Conservation (phyloP, 2,797 vertebrate species). For the Periparus ater region DNA sequence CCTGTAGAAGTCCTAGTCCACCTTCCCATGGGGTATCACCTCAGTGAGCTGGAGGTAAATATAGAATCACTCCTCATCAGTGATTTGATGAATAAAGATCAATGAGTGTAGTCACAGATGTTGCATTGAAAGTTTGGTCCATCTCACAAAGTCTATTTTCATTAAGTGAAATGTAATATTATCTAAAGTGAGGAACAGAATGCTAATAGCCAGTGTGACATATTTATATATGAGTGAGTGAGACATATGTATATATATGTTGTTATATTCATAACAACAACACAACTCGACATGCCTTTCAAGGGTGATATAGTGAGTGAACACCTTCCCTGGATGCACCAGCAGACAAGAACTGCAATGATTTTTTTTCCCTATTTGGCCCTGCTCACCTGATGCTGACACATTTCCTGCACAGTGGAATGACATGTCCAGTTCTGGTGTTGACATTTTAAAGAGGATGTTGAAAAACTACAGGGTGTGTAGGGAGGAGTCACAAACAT, state of each 20-base stretch:
- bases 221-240: no score
- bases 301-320: background rate
- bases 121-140: background rate
- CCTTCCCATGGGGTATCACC: background rate
- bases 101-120: background rate
- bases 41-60: background rate
- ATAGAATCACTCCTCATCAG: background rate
- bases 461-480: slow-evolving; percentile 15
- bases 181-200: background rate
- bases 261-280: background rate
- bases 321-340: background rate
- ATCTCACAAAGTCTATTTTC: background rate
- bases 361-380: background rate
- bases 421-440: slow-evolving; percentile 1
- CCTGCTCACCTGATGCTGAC: background rate
- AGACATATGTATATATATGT: no score
- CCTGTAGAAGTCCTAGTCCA: background rate
- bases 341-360: background rate
- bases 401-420: background rate
- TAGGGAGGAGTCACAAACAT: slow-evolving; percentile 18
- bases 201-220: background rate
- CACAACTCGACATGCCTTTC: background rate
- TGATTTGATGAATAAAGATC: background rate
- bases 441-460: slow-evolving; percentile 25
- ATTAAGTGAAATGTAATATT: background rate